Conservation (phyloP, 2,888 invertebrate species). For the Drosophila merina region DNA sequence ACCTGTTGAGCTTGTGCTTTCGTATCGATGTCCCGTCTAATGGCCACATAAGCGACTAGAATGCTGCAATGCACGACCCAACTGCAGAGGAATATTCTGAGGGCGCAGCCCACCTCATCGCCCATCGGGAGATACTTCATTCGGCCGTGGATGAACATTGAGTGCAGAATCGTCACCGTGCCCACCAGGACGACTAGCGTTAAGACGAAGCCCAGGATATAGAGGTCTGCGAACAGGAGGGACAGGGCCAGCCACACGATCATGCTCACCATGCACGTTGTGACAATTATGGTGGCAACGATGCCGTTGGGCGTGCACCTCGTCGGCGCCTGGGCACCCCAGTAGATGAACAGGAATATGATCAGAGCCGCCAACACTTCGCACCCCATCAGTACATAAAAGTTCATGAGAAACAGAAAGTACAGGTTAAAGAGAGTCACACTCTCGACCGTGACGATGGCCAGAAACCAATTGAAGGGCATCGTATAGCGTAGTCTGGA, state of each 20-base stretch:
- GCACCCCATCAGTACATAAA: background rate
- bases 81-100: background rate
- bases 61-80: background rate
- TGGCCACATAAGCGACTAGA: background rate
- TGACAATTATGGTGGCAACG: background rate
- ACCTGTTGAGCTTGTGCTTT: too few relatives aligned
- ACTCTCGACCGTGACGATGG: background rate
- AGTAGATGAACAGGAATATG: background rate
- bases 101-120: background rate
- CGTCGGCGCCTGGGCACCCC: background rate
- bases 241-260: background rate
- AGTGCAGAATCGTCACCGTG: background rate
- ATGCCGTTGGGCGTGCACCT: background rate
- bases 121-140: background rate
- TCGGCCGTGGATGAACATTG: background rate
- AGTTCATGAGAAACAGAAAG: background rate
- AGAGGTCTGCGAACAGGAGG: background rate
- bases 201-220: background rate
- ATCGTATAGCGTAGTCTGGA: background rate
- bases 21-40: background rate
- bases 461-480: background rate
- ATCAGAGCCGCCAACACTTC: background rate
- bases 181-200: background rate
- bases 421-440: background rate
- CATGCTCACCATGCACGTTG: background rate